phyloP scores from a whole-genome alignment of 53 echinoderm and acorn worm species.

The Apostichopus leukothele region DNA sequence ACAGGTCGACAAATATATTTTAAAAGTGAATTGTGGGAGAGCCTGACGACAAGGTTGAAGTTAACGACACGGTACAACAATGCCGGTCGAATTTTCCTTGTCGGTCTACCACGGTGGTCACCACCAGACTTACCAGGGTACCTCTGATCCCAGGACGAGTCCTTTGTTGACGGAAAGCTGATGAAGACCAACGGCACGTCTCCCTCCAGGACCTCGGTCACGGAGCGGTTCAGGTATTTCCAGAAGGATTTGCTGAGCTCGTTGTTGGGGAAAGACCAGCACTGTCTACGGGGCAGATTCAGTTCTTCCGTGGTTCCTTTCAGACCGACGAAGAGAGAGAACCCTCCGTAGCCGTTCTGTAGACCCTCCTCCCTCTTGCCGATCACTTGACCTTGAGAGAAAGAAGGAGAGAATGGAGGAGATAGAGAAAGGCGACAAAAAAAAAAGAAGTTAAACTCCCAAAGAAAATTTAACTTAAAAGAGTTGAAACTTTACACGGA shows the following conservation, averaged over 20 bases:
- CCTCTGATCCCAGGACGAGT: conserved; percentile 77
- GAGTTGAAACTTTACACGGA: too few species aligned
- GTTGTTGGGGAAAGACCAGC: conserved; percentile 70
- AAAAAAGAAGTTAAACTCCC: too few species aligned
- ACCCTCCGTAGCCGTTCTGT: conserved; percentile 72
- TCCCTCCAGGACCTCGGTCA: conserved; percentile 57
- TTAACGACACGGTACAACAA: too few species aligned
- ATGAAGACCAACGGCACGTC: conserved; percentile 81
- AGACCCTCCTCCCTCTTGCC: conserved; percentile 64
- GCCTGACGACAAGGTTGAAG: too few species aligned
- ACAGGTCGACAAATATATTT: too few species aligned
- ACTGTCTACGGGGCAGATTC: conserved; percentile 61
- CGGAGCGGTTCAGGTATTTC: conserved; percentile 52
- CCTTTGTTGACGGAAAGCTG: conserved; percentile 88
- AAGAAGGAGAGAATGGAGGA: too few species aligned
- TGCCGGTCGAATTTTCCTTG: too few species aligned
- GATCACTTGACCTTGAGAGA: conserved; percentile 28
- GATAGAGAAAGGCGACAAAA: too few species aligned
- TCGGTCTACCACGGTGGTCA: too few species aligned
- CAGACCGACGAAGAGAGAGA: conserved; percentile 82
- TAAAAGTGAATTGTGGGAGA: too few species aligned
- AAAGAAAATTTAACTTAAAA: too few species aligned
- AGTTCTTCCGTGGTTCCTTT: conserved; percentile 79
- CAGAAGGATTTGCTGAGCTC: conserved; percentile 56
- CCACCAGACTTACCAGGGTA: conserved; percentile 62